These are phyloP conservation scores for Carassius gibelio DNA, from an alignment of 2,113 vertebrate species.

Conservation along the genomic window DNA sequence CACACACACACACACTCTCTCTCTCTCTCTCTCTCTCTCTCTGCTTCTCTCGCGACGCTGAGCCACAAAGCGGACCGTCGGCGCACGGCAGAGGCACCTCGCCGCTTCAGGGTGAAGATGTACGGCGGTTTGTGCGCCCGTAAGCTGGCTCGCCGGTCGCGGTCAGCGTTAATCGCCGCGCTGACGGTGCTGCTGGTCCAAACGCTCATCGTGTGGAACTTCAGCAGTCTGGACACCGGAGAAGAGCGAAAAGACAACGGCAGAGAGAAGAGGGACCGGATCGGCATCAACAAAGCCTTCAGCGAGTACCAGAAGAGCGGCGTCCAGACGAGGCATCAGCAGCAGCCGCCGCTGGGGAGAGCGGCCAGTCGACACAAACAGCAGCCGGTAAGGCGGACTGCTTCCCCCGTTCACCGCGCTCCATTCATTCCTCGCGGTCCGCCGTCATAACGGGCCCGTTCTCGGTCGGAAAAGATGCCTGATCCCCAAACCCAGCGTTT, in stretches of 20 bases:
- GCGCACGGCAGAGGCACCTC: slow-evolving; percentile 63
- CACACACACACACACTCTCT: background rate
- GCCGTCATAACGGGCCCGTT: slow-evolving; percentile 44
- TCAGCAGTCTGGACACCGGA: slow-evolving; percentile 88
- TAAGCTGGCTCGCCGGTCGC: slow-evolving; percentile 87
- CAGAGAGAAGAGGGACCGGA: slow-evolving; percentile 76
- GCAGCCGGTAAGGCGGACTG: slow-evolving; percentile 70
- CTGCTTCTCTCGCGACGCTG: slow-evolving; percentile 43
- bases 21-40: slow-evolving; percentile 38
- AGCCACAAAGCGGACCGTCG: slow-evolving; percentile 66
- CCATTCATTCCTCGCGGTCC: slow-evolving; percentile 35
- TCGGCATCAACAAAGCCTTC: slow-evolving; percentile 72
- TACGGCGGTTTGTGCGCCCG: slow-evolving; percentile 83
- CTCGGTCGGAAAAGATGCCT: background rate
- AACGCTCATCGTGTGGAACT: slow-evolving; percentile 96
- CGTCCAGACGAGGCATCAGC: slow-evolving; percentile 65
- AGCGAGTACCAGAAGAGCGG: slow-evolving; percentile 64
- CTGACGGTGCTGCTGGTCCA: slow-evolving; percentile 89
- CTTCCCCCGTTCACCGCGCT: background rate
- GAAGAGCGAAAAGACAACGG: slow-evolving; percentile 73
- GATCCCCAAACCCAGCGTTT: slow-evolving; percentile 3
- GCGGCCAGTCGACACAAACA: slow-evolving; percentile 70
- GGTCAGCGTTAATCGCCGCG: slow-evolving; percentile 84
- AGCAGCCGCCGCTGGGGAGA: slow-evolving; percentile 71
- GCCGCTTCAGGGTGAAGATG: slow-evolving; percentile 75